Base-by-base conservation (phyloP, 2,113 vertebrate genomes). In the Piliocolobus tephrosceles region DNA sequence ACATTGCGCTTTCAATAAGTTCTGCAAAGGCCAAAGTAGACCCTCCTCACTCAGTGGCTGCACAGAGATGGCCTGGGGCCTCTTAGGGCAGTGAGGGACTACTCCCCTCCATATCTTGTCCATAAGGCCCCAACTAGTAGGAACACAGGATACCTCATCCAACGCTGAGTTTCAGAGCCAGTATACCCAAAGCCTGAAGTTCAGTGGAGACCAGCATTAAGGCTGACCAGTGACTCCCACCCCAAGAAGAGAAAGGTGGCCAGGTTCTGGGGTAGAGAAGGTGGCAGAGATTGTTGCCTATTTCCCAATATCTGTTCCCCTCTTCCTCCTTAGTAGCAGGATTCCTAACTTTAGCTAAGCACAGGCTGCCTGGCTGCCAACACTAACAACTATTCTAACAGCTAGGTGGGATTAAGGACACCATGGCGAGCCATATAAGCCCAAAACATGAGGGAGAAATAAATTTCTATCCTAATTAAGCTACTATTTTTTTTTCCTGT, bases 1-100 rank as follows among this genome's bases (percentile, higher is more conserved):
- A 99, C 99, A 99, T 99, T 0, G 99, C 99, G 0, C 99, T 99
- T 98, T 99, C 99, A 4, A 99, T 99, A 93, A 99, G 98, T 98
- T 99, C 99, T 99, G 99, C 45, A 97, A 98, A 96, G 95, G 58
- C 66, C 73, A 7, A 22, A 90, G 82, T 93, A 95, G 32, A 95
- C 2, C 43, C 30, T 81, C 17, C 43, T 98, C 16, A 98, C 1
- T 80, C 82, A 90, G 81, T n/a, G 89, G 87, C 64, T 88, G 45
- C 30, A 88, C 55, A 82, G 45, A 32, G 38, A 40, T 88, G 83
- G 79, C 87, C 30, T 4, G 3, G 23, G 55, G 82, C 27, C 73
- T 10, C 18, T 17, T 18, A 20, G 64, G 66, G 14, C 40, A 70
- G n/a, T 18, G 16, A 61, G 50, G 14, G 38, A 45, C 8, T 85